phyloP scores from a whole-genome alignment of 2,888 invertebrate species.

The Eremobia ochroleuca region DNA sequence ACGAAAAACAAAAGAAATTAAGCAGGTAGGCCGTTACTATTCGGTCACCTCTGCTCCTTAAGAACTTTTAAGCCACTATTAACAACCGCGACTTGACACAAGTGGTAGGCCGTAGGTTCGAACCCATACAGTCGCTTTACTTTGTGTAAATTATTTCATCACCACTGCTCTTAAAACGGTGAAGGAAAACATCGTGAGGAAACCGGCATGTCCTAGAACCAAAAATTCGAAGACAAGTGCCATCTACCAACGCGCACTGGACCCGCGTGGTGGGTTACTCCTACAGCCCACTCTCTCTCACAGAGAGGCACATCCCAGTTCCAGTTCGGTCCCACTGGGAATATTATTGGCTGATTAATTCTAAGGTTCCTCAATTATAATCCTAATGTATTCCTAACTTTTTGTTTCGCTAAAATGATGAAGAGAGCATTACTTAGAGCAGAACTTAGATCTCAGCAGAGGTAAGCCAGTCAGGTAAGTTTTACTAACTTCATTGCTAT shows the following conservation, averaged over 20 bases:
- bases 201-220: not conserved
- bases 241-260: not conserved
- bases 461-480: not conserved
- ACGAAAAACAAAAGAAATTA: no score
- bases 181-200: not conserved
- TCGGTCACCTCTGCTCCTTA: no score
- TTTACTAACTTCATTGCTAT: constrained; percentile 9
- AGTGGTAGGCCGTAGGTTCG: no score
- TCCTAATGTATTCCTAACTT: not conserved
- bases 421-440: not conserved
- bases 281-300: no score
- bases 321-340: no score
- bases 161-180: not conserved
- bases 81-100: no score
- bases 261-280: not conserved
- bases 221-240: not conserved
- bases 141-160: no score
- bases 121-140: no score
- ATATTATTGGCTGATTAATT: not conserved
- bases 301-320: no score
- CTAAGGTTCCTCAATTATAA: not conserved
- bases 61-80: no score
- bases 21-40: no score
- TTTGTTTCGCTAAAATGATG: not conserved
- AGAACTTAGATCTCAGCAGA: not conserved